These are phyloP conservation scores for Rhabdomys pumilio DNA, from an alignment of 2,797 vertebrate genomes.

Conservation along the genomic window DNA sequence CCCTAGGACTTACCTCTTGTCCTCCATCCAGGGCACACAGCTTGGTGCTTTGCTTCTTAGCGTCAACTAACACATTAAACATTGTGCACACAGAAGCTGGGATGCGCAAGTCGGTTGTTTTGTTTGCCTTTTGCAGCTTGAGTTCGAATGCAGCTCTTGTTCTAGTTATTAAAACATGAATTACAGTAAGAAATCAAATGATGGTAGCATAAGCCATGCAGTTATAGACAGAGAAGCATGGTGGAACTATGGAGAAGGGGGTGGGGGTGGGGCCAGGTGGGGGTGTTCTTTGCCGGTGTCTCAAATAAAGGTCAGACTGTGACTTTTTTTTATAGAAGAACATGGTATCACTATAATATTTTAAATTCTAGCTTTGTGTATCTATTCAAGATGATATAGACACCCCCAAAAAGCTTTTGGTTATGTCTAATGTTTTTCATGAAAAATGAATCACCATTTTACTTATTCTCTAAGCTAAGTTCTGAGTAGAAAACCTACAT, in stretches of 20 bases:
- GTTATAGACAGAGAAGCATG: background rate
- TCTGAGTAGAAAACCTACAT: slow-evolving; percentile 42
- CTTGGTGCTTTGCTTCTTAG: slow-evolving; percentile 96
- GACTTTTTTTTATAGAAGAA: background rate
- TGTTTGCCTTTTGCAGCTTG: slow-evolving; percentile 95
- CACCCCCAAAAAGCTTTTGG: background rate
- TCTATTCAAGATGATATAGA: slow-evolving; percentile 35
- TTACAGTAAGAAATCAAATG: slow-evolving; percentile 75
- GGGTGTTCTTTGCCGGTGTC: slow-evolving; percentile 27
- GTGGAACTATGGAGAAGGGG: slow-evolving; percentile 25
- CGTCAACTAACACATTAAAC: slow-evolving; percentile 96
- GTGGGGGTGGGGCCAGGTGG: background rate
- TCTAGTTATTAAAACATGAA: slow-evolving; percentile 89
- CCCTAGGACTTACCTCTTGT: slow-evolving; percentile 93
- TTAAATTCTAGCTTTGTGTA: slow-evolving; percentile 64
- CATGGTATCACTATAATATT: background rate
- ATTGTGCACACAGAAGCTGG: slow-evolving; percentile 96
- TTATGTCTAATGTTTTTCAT: background rate
- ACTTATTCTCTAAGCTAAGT: slow-evolving; percentile 70
- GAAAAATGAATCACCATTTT: background rate
- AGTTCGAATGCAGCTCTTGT: slow-evolving; percentile 96
- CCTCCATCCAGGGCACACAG: slow-evolving; percentile 96
- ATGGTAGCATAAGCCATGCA: slow-evolving; percentile 73
- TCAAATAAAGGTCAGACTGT: slow-evolving; percentile 39
- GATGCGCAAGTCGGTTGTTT: slow-evolving; percentile 95